These are phyloP conservation scores for Perithous albicinctus DNA, from an alignment of 2,888 invertebrate genomes.

Conservation along the genomic window DNA sequence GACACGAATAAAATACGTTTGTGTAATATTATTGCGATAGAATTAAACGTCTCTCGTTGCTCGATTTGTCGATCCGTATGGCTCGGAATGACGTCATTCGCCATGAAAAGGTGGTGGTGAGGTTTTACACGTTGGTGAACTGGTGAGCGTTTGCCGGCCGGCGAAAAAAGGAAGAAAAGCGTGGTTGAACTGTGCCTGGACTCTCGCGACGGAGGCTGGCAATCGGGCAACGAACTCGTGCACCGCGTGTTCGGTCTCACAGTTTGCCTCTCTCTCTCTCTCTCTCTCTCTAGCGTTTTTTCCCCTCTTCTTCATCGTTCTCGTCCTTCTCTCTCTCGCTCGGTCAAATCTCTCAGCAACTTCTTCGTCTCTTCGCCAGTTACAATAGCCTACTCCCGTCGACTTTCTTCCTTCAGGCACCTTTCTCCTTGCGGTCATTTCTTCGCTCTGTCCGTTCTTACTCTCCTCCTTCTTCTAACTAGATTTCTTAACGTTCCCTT, in stretches of 20 bases:
- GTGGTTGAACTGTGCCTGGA: slow-evolving; percentile 14
- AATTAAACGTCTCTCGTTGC: slow-evolving; percentile 47
- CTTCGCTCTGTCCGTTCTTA: slow-evolving; percentile 25
- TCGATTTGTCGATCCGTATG: slow-evolving; percentile 73
- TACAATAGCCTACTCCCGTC: slow-evolving; percentile 1
- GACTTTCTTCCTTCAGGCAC: slow-evolving; percentile 6
- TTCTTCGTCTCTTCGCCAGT: slow-evolving; percentile 61
- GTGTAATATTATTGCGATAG: slow-evolving; percentile 16
- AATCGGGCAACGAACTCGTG: slow-evolving; percentile 81
- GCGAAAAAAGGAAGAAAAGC: slow-evolving; percentile 64
- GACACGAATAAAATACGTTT: neutral
- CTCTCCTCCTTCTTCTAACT: neutral
- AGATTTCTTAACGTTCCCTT: slow-evolving; percentile 4
- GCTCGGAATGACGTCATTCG: slow-evolving; percentile 73
- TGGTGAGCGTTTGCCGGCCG: slow-evolving; percentile 70
- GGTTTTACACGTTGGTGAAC: slow-evolving; percentile 58
- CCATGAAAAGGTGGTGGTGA: slow-evolving; percentile 62
- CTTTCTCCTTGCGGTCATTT: slow-evolving; percentile 29
- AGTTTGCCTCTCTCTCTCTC: slow-evolving; percentile 63
- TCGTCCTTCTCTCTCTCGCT: slow-evolving; percentile 48
- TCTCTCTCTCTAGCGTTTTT: slow-evolving; percentile 62
- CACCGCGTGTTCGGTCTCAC: slow-evolving; percentile 58
- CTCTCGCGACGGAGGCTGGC: slow-evolving; percentile 71
- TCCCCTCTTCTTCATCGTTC: slow-evolving; percentile 23
- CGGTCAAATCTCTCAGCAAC: slow-evolving; percentile 47